Base-by-base conservation (phyloP, 1,140 invertebrate species). In the Drosophila nikananu region DNA sequence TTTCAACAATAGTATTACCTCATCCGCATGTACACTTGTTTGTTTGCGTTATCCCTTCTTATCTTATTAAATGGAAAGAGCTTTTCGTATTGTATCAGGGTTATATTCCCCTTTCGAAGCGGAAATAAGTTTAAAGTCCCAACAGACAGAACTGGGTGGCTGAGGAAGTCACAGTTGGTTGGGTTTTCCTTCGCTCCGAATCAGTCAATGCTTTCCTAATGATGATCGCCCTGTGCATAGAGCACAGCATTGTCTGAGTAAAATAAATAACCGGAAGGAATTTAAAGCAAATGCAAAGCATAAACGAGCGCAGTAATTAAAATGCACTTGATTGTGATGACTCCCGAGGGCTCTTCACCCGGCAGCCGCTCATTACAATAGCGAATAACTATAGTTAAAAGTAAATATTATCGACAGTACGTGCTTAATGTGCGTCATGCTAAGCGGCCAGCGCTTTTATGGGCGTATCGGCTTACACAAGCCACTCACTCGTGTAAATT, bases 281-380 rank as follows among this genome's bases (percentile, higher is more conserved):
- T 83, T 51, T 77, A 59, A 80, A 58, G 51, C 55, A 72, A 84
- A 77, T 48, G 61, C 60, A 71, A 58, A 65, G 30, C 70, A 75
- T 72, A 63, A 73, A 39, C 58, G 49, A 10, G 65, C 51, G 51
- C 52, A 77, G 46, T 74, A 83, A 86, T 83, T 86, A 77, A 83
- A 77, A 77, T 89, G 68, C 84, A 86, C 70, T 83, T 83, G 63
- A 83, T 71, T 68, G 63, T 74, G 55, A 70, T 75, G 46, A 71
- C 64, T 73, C 48, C 52, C 44, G 39, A 51, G 54, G 55, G 37
- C 65, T 78, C 70, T 59, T 72, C 79, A 44, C 65, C 59, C 44
- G 46, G 63, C 42, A 78, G 60, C 58, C 60, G 60, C 65, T 70
- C 60, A 67, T 86, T 64, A 78, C 30, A 64, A 55, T 60, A 61